Conservation (phyloP, 2,888 invertebrate genomes). For the Pinctada fucata region DNA sequence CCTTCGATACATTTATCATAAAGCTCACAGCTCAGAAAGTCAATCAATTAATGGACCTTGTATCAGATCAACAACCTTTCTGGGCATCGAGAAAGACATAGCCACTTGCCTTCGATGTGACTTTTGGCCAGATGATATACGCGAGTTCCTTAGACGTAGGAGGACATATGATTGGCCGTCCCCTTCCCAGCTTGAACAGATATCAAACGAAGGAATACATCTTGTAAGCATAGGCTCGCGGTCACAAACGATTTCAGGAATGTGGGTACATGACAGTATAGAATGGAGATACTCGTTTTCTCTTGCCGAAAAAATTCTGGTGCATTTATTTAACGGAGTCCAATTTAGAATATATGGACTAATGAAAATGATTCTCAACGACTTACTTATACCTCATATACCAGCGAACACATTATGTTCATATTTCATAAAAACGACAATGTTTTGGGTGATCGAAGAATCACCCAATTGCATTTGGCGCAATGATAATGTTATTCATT, state of each 20-base stretch:
- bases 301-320: background rate
- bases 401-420: slow-evolving; percentile 13
- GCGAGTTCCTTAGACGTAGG: background rate
- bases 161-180: slow-evolving; percentile 13
- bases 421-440: slow-evolving; percentile 17
- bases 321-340: slow-evolving; percentile 4
- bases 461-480: background rate
- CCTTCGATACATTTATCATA: background rate
- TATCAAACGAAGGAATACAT: slow-evolving; percentile 4
- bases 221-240: slow-evolving; percentile 2
- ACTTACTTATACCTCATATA: background rate
- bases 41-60: slow-evolving; percentile 4
- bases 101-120: slow-evolving; percentile 6
- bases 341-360: slow-evolving; percentile 16
- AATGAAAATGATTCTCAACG: slow-evolving; percentile 15
- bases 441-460: slow-evolving; percentile 11
- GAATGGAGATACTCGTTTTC: slow-evolving; percentile 14
- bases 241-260: background rate
- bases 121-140: slow-evolving; percentile 11
- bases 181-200: background rate
- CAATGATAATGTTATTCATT: background rate
- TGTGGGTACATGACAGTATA: background rate
- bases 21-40: background rate
- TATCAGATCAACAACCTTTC: background rate
- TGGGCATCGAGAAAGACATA: background rate